Percentiles rank a stretch among this genome's conserved stretches.
Evolutionary conservation across 2,797 vertebrate species (phyloP).

Genomic region (Morelia viridis): DNA sequence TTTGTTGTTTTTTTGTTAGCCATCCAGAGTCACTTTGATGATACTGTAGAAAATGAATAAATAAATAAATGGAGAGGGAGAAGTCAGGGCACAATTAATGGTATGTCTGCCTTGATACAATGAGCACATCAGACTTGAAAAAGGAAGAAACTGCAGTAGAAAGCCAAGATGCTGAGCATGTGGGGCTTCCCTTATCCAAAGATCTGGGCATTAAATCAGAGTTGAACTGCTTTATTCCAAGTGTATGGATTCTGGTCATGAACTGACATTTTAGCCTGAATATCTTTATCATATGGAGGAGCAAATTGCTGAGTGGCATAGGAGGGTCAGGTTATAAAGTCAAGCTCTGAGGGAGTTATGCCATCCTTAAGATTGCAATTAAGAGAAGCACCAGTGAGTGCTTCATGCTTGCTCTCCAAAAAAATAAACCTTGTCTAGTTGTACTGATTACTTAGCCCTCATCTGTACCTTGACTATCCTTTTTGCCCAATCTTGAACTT

Average conservation of each 20-base stretch:
- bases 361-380: background rate
- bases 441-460: background rate
- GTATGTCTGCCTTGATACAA: background rate
- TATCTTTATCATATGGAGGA: background rate
- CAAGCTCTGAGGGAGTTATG: background rate
- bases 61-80: background rate
- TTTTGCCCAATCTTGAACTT: background rate
- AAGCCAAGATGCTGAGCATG: background rate
- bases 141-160: background rate
- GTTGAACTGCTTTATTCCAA: background rate
- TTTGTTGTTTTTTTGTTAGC: background rate
- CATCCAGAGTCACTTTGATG: background rate
- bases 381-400: background rate
- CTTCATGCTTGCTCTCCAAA: background rate
- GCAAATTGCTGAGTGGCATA: background rate
- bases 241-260: background rate
- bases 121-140: background rate
- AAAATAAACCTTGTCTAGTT: background rate
- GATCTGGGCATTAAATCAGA: background rate
- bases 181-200: background rate
- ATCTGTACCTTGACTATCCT: background rate
- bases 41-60: background rate
- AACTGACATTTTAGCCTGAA: background rate
- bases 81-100: background rate
- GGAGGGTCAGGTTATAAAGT: background rate